Conservation (phyloP, 2,797 vertebrate genomes). For the Gephyroberyx darwinii region DNA sequence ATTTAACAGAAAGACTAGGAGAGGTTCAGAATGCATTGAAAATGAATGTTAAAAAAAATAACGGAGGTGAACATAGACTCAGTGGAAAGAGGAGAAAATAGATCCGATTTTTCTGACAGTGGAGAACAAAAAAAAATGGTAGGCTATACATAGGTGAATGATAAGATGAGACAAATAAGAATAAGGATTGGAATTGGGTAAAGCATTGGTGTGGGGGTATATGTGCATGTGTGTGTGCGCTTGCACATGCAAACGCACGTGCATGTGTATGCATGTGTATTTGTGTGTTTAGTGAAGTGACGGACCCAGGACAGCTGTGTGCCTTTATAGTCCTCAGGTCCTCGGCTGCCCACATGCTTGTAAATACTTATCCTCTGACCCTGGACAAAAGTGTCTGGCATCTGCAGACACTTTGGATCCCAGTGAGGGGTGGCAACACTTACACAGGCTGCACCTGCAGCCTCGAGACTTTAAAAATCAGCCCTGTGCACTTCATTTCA, state of each 20-base stretch:
- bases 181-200: background rate
- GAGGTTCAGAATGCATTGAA: background rate
- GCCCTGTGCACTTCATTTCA: background rate
- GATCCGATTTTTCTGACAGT: conserved; percentile 2
- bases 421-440: background rate
- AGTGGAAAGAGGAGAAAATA: background rate
- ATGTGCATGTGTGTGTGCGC: background rate
- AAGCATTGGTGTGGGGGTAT: background rate
- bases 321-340: conserved; percentile 59
- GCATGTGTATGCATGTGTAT: background rate
- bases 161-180: conserved; percentile 15
- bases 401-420: conserved; percentile 44
- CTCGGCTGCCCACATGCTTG: conserved; percentile 50
- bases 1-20: background rate
- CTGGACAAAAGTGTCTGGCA: conserved; percentile 45
- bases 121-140: background rate
- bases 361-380: conserved; percentile 74
- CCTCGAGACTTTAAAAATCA: conserved; percentile 1
- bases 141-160: background rate
- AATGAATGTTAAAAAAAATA: background rate
- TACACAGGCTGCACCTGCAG: conserved; percentile 13
- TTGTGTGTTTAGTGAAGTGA: conserved; percentile 32
- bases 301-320: conserved; percentile 65
- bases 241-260: background rate
- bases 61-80: background rate